Base-by-base conservation (phyloP, 2,888 invertebrate genomes). In the Drosophila gaucha region DNA sequence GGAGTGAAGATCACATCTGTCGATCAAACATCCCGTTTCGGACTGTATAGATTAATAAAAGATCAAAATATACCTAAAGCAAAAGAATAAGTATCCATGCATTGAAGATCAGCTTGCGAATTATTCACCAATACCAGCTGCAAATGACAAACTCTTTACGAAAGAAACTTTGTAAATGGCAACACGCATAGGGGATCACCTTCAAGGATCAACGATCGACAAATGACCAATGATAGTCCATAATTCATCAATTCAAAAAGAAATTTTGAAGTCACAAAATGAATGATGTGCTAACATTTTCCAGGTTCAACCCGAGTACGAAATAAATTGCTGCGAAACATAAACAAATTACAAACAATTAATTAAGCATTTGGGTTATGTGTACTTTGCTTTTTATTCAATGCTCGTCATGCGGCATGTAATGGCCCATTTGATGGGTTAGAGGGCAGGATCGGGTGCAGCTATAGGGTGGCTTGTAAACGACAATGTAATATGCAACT, bases 281-380 rank as follows among this genome's bases (percentile, higher is more conserved):
- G 54, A 57, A 38, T 57, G 51, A 64, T 62, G 46, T 51, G 47
- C 16, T 31, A 54, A 39, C 36, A 59, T 54, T 52, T 24, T 44
- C 36, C 47, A 62, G 12, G 20, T 36, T 26, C 6, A 31, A 49
- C 18, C 43, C 49, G 70, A 71, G 12, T 47, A 43, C 6, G 16
- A 46, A 76, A 77, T 54, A 78, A 84, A 85, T 86, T 74, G 77
- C 65, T 67, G 67, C 46, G 80, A 67, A 78, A 80, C 72, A 70
- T 76, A 83, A 84, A 86, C 79, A 85, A 85, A 85, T 85, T 85
- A 79, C 85, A 74, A 65, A 54, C 77, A 86, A 86, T 85, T 86
- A 85, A 80, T 86, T 75, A 79, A 67, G 35, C 59, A 60, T 68
- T 80, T 44, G 41, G 51, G 62, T 63, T 49, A 24, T 65, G 26